These are phyloP conservation scores for Siniperca undulata DNA, from an alignment of 2,797 vertebrate genomes.

Conservation along the genomic window DNA sequence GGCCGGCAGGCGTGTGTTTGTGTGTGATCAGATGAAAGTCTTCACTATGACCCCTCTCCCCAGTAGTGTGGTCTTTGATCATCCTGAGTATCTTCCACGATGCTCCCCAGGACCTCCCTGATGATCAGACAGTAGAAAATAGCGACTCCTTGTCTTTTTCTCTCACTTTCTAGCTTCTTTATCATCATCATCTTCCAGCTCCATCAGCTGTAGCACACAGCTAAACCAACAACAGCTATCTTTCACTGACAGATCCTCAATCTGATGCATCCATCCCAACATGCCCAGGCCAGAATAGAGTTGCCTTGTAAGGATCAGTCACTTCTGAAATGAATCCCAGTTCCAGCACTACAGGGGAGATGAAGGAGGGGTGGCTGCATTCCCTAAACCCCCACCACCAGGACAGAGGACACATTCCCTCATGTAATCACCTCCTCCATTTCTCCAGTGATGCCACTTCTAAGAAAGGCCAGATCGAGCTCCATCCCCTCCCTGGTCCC, in stretches of 20 bases:
- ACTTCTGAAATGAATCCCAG: conserved; percentile 71
- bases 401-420: conserved; percentile 67
- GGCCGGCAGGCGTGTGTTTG: conserved; percentile 20
- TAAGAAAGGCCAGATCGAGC: conserved; percentile 60
- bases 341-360: conserved; percentile 67
- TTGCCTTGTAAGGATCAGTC: conserved; percentile 64
- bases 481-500: conserved; percentile 51
- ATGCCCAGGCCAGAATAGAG: conserved; percentile 57
- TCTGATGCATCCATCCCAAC: conserved; percentile 42
- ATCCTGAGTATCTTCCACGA: conserved; percentile 41
- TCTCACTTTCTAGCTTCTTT: conserved; percentile 28
- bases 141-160: conserved; percentile 23
- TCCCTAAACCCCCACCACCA: conserved; percentile 49
- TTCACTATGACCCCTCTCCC: conserved; percentile 64
- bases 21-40: conserved; percentile 70
- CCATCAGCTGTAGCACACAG: conserved; percentile 6
- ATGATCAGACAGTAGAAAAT: conserved; percentile 60
- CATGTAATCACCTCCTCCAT: conserved; percentile 53
- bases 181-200: conserved; percentile 15
- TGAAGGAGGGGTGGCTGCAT: conserved; percentile 58
- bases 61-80: conserved; percentile 76
- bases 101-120: conserved; percentile 44
- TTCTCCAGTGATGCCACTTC: conserved; percentile 65
- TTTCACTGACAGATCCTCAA: conserved; percentile 44
- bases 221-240: conserved; percentile 55